A percentile compares a stretch with the other conserved stretches of the same genome.
These are phyloP conservation scores for Sinelater perroti DNA, from an alignment of 2,888 invertebrate species.

Conservation along the genomic window DNA sequence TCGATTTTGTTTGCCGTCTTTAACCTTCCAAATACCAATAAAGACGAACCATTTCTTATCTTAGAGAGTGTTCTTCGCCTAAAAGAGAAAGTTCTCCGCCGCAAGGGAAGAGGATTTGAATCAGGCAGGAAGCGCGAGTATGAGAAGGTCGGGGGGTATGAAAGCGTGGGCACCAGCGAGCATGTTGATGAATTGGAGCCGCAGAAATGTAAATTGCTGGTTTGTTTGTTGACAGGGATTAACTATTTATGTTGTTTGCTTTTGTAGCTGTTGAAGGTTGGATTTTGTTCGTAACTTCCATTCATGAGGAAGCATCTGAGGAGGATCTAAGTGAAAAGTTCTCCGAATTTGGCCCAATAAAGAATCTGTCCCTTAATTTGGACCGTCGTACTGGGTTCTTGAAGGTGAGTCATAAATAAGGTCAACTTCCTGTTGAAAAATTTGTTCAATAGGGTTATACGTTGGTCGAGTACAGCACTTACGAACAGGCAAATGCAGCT, in stretches of 20 bases:
- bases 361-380: constrained; percentile 96
- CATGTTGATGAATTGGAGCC: constrained; percentile 81
- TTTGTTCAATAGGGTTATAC: constrained; percentile 93
- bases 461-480: constrained; percentile 97
- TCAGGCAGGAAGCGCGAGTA: constrained; percentile 62
- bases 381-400: constrained; percentile 97
- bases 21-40: constrained; percentile 18
- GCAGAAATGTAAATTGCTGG: constrained; percentile 85
- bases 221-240: too few relatives aligned
- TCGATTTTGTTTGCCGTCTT: too few relatives aligned
- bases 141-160: constrained; percentile 61
- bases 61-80: constrained; percentile 88
- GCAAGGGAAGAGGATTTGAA: constrained; percentile 95
- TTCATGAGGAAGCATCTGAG: constrained; percentile 99
- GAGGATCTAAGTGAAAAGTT: constrained; percentile 98
- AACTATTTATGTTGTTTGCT: too few relatives aligned
- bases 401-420: constrained; percentile 63
- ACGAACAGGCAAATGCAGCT: constrained; percentile 95
- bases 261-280: constrained; percentile 90
- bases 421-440: neutral
- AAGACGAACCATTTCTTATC: constrained; percentile 62
- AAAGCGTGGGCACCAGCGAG: constrained; percentile 65
- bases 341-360: constrained; percentile 96
- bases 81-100: constrained; percentile 93
- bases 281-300: constrained; percentile 98